phyloP scores from a whole-genome alignment of 2,888 invertebrate species.

The Leucophenga maculata region DNA sequence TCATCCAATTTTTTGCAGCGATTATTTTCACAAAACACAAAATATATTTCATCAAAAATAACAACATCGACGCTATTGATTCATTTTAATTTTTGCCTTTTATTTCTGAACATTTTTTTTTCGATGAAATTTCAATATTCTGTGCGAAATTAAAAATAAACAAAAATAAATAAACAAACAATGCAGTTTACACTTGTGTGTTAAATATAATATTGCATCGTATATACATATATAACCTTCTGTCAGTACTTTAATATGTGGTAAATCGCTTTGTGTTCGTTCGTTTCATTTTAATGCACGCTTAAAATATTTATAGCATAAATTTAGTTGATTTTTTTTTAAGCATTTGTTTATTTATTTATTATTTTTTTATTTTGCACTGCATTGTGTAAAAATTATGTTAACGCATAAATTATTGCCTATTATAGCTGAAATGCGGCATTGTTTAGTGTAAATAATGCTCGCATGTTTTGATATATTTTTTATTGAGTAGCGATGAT shows the following conservation, averaged over 20 bases:
- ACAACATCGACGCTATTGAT: not conserved
- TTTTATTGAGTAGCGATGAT: too few species aligned
- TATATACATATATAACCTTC: too few species aligned
- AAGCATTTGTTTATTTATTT: too few species aligned
- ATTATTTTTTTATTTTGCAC: too few species aligned
- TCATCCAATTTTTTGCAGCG: not conserved
- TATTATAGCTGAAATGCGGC: not conserved
- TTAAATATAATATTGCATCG: not conserved
- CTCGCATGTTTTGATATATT: too few species aligned
- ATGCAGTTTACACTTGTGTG: not conserved
- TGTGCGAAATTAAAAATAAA: too few species aligned
- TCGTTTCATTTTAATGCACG: not conserved
- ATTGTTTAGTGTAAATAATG: conserved; percentile 5
- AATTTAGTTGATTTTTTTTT: not conserved
- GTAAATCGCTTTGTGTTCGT: too few species aligned
- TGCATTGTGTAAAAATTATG: conserved; percentile 4
- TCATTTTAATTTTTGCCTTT: not conserved
- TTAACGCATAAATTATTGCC: conserved; percentile 6
- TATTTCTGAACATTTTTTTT: not conserved
- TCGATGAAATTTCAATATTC: not conserved
- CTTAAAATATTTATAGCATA: not conserved
- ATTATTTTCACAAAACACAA: not conserved
- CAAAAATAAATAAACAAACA: too few species aligned
- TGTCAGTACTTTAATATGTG: too few species aligned
- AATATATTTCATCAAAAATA: not conserved